Evolutionary conservation across 92 coral and sea anemone species (phyloP).

Genomic region (Heteractis magnifica): DNA sequence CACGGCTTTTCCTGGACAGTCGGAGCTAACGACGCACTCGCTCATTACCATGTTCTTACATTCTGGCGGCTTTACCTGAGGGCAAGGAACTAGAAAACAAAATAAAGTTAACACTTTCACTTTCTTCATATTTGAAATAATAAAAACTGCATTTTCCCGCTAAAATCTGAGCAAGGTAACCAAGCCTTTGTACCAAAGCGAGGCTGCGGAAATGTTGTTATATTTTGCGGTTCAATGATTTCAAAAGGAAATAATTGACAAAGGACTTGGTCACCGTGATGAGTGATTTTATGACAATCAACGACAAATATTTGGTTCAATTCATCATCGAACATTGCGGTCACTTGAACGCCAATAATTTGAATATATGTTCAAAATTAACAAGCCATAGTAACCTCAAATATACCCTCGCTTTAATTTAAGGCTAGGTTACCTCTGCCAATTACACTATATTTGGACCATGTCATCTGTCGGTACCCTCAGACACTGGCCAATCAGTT

Average conservation of each 20-base stretch:
- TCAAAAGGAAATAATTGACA: no score
- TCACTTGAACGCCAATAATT: no score
- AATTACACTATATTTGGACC: not conserved
- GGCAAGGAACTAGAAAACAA: slow-evolving; percentile 18
- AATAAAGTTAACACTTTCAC: no score
- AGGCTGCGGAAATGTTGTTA: not conserved
- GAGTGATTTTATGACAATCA: no score
- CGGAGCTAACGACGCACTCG: slow-evolving; percentile 30
- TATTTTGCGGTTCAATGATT: no score
- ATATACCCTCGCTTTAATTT: not conserved
- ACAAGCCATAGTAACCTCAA: no score
- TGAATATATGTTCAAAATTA: no score
- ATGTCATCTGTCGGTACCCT: not conserved
- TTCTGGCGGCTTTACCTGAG: slow-evolving; percentile 33
- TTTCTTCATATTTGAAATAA: not conserved
- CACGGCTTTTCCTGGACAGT: slow-evolving; percentile 12
- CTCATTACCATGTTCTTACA: slow-evolving; percentile 27
- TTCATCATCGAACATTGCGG: no score
- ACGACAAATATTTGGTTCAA: no score
- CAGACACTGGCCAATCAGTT: slow-evolving; percentile 2
- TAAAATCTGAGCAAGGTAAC: not conserved
- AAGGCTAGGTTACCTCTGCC: not conserved
- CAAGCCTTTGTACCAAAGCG: not conserved
- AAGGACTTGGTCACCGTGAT: no score
- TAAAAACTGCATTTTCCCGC: not conserved